Evolutionary conservation across 1,140 invertebrate species (phyloP), one percentile per base, ranked within the genome.

Genomic region (Papilio polytes): DNA sequence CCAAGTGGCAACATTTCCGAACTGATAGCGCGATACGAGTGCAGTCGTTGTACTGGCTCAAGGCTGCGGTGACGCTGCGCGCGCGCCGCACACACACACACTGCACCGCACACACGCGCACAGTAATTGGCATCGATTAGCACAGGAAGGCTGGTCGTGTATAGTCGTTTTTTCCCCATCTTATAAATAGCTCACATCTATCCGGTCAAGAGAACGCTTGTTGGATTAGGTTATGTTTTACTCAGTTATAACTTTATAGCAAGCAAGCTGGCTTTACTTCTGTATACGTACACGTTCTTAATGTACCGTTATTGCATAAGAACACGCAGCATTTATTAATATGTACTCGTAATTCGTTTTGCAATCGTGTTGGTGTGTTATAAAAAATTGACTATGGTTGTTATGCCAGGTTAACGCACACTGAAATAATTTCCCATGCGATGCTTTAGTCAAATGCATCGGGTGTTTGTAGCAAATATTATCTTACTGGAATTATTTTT

Each of bases 51-150:
- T 83, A 90, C 92, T 88, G 76, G 80, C 90, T 90, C 92, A 93
- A 93, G 92, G 92, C 84, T 89, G 86, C 70, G 78, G 74, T 80
- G 83, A 79, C 73, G 80, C 78, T 80, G 83, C 84, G 79, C 80
- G 36, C 81, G 88, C 89, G 84, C 74, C 81, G 74, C 81, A 81
- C 82, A 82, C 87, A 81, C 82, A 82, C 80, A 51, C 80, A 56
- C 66, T 63, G 15, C 9, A 77, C 70, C 77, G 77, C 82, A 79
- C 83, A 82, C 86, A 80, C 81, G 84, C 84, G 82, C 84, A 82
- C 79, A 80, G 88, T 91, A 92, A 91, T 92, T 91, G 91, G 87
- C 88, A 88, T 87, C 91, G 90, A 94, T 94, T 94, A 94, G 89
- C 91, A 91, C 91, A 90, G 91, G 91, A 93, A 93, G 90, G 89